Evolutionary conservation across 1,140 invertebrate species (phyloP).

Genomic region (Plutomurus gul): DNA sequence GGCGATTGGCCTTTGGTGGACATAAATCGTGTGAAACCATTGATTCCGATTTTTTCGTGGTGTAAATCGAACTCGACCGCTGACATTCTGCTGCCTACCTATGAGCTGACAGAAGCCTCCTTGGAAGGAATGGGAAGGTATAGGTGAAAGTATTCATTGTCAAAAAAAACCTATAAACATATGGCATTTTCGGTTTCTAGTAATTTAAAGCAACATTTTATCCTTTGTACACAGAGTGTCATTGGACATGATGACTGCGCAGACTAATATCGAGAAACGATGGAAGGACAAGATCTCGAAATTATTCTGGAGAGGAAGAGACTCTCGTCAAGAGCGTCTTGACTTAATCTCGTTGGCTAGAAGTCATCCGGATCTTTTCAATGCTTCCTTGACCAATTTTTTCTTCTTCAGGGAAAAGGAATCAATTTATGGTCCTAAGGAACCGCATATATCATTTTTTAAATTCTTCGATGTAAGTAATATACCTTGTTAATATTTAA

Average conservation of each 20-base stretch:
- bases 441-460: conserved; percentile 86
- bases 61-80: conserved; percentile 76
- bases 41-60: conserved; percentile 93
- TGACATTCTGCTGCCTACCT: conserved; percentile 94
- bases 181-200: too few species aligned
- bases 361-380: conserved; percentile 78
- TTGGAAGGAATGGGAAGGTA: conserved; percentile 69
- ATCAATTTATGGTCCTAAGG: conserved; percentile 80
- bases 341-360: conserved; percentile 79
- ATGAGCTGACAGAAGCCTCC: conserved; percentile 90
- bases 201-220: too few species aligned
- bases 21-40: conserved; percentile 59
- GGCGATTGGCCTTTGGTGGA: conserved; percentile 90
- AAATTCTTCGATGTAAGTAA: conserved; percentile 89
- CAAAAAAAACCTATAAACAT: too few species aligned
- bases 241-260: conserved; percentile 86
- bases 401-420: conserved; percentile 92
- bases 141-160: too few species aligned
- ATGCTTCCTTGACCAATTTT: conserved; percentile 93
- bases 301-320: conserved; percentile 90
- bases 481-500: conserved; percentile 11
- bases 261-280: conserved; percentile 71
- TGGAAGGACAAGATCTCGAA: conserved; percentile 78
- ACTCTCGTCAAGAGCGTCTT: conserved; percentile 81
- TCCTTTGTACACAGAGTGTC: conserved; percentile 71